Conservation (phyloP, 2,888 invertebrate species). For the Hypercompe scribonia region DNA sequence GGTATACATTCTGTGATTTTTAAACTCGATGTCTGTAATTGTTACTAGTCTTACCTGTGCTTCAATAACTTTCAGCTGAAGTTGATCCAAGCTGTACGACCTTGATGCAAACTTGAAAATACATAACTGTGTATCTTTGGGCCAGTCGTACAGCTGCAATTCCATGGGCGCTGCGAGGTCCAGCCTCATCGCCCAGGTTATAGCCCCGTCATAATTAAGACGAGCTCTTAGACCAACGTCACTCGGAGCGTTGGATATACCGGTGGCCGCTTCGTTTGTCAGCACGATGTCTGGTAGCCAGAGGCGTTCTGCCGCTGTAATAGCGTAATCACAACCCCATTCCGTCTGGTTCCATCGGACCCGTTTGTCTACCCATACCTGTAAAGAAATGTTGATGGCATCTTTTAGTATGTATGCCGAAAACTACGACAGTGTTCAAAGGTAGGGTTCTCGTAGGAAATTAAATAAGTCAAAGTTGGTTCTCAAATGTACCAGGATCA, state of each 20-base stretch:
- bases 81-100: slow-evolving; percentile 88
- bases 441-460: too few species aligned
- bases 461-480: too few species aligned
- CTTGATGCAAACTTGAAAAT: slow-evolving; percentile 91
- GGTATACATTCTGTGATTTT: background rate
- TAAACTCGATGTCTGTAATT: background rate
- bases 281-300: slow-evolving; percentile 93
- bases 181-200: slow-evolving; percentile 72
- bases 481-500: too few species aligned
- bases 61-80: slow-evolving; percentile 71
- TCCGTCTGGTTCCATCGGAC: slow-evolving; percentile 90
- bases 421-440: too few species aligned
- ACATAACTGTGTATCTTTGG: slow-evolving; percentile 90
- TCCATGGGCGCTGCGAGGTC: slow-evolving; percentile 69
- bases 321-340: slow-evolving; percentile 87
- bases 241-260: slow-evolving; percentile 72
- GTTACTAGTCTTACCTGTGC: slow-evolving; percentile 52
- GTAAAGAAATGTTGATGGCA: slow-evolving; percentile 41
- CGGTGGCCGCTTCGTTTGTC: slow-evolving; percentile 90
- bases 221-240: slow-evolving; percentile 90
- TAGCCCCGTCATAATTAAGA: slow-evolving; percentile 87
- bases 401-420: too few species aligned
- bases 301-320: slow-evolving; percentile 90
- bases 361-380: slow-evolving; percentile 93
- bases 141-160: slow-evolving; percentile 89